These are phyloP conservation scores for Acromyrmex charruanus DNA, from an alignment of 1,140 invertebrate genomes.

Conservation along the genomic window DNA sequence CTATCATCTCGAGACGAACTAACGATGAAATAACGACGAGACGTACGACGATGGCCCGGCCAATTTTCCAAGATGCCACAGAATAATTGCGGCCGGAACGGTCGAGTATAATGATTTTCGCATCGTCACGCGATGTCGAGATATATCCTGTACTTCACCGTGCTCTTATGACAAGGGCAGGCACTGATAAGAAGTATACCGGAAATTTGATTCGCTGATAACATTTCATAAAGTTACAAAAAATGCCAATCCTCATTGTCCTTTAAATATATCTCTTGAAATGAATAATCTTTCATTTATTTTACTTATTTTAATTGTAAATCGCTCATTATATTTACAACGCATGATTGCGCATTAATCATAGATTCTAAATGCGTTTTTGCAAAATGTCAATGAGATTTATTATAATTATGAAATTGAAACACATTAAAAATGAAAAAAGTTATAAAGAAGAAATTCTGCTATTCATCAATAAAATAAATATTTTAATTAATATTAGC, in stretches of 20 bases:
- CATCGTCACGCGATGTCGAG: slow-evolving; percentile 43
- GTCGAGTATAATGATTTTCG: slow-evolving; percentile 42
- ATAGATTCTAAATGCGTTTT: not conserved
- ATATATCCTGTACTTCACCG: not conserved
- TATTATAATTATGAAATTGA: no score
- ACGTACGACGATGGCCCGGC: not conserved
- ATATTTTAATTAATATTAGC: slow-evolving; percentile 6
- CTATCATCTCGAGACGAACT: slow-evolving; percentile 3
- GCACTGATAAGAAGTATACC: slow-evolving; percentile 2
- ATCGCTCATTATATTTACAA: not conserved
- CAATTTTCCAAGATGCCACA: slow-evolving; percentile 53
- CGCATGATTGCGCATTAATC: not conserved
- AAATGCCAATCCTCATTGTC: not conserved
- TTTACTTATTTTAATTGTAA: not conserved
- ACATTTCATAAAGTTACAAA: not conserved
- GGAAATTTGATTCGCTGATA: slow-evolving; percentile 13
- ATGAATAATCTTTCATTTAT: not conserved
- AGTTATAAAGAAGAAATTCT: not conserved
- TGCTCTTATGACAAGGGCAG: not conserved
- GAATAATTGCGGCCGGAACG: slow-evolving; percentile 47
- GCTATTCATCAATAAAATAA: not conserved
- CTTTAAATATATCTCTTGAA: not conserved
- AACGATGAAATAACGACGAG: slow-evolving; percentile 40
- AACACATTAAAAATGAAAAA: not conserved
- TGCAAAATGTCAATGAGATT: not conserved